Evolutionary conservation across 53 echinoderm and acorn worm genomes (phyloP).

Genomic region (Holothuria scabra): DNA sequence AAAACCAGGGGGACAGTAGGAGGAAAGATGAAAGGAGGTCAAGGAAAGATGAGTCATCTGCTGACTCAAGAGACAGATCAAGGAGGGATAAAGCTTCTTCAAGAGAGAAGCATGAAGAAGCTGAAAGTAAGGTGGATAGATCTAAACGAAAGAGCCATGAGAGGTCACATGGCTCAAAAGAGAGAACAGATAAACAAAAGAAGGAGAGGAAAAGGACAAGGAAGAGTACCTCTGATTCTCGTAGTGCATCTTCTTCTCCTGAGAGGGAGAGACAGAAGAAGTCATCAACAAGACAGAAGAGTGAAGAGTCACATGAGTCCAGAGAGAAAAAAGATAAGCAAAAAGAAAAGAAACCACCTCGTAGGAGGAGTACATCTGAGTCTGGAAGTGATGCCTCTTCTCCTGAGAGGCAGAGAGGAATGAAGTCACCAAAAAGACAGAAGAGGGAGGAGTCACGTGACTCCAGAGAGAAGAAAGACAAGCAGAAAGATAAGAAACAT

Average conservation of each 20-base stretch:
- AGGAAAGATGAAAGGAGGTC: background rate
- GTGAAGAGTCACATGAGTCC: too few species aligned
- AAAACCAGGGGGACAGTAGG: conserved; percentile 28
- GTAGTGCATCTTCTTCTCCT: background rate
- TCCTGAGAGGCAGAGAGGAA: too few species aligned
- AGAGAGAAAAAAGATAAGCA: too few species aligned
- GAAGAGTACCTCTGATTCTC: background rate
- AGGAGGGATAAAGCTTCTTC: background rate
- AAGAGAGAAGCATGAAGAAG: background rate
- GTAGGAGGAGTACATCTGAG: too few species aligned
- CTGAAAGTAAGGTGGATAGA: background rate
- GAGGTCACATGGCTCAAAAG: background rate
- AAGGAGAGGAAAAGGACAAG: background rate
- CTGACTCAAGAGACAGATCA: background rate
- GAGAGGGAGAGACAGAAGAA: too few species aligned
- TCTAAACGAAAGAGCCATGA: background rate
- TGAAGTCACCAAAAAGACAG: too few species aligned
- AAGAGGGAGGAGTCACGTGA: too few species aligned
- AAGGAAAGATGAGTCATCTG: background rate
- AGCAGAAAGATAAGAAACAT: too few species aligned
- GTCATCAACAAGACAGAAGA: too few species aligned
- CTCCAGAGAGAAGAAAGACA: too few species aligned
- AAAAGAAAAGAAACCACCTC: too few species aligned
- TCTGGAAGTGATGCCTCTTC: too few species aligned
- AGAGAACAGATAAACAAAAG: background rate